Evolutionary conservation across 2,113 vertebrate genomes (phyloP), one percentile per base, ranked within the genome.

Genomic region (Clarias batrachus): DNA sequence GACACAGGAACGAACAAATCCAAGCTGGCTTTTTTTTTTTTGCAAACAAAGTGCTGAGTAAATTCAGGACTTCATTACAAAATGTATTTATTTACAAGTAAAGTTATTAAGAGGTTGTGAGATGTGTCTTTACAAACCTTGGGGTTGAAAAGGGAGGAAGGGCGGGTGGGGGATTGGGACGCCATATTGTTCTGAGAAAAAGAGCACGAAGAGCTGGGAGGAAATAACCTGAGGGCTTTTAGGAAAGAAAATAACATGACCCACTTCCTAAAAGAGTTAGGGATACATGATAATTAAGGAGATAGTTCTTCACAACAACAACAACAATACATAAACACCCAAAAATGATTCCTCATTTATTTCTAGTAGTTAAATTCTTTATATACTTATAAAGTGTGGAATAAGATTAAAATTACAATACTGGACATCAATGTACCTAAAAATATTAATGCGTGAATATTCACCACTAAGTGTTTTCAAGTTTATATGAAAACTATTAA

Each of bases 31-130:
- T 66, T 66, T 48, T 37, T 33, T 68, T 80, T 59, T 52, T 71
- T 80, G 89, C 62, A 65, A 83, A 83, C 88, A 85, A 89, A 88
- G 84, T 89, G 86, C 90, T 81, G 86, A 88, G 86, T 89, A 90
- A 86, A 88, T 89, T 86, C 88, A 74, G 76, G 59, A 82, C 82
- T 86, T 86, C 63, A 6, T 60, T 80, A 27, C 4, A 80, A 73
- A 90, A 81, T 82, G 89, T n/a, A 88, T 65, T 80, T 87, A 85
- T 90, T 88, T 88, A 86, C 77, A 90, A 90, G 89, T 90, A 85
- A 89, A 89, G 83, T 92, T 83, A 73, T 84, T 74, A 77, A 76
- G 48, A 71, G 85, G 81, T 73, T 60, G 66, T 57, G 79, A 82
- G 74, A 83, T 86, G 84, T 37, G 65, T 74, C 68, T 76, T 33